These are phyloP conservation scores for Philotrypesis tridentata DNA, from an alignment of 1,140 invertebrate species.

Conservation along the genomic window DNA sequence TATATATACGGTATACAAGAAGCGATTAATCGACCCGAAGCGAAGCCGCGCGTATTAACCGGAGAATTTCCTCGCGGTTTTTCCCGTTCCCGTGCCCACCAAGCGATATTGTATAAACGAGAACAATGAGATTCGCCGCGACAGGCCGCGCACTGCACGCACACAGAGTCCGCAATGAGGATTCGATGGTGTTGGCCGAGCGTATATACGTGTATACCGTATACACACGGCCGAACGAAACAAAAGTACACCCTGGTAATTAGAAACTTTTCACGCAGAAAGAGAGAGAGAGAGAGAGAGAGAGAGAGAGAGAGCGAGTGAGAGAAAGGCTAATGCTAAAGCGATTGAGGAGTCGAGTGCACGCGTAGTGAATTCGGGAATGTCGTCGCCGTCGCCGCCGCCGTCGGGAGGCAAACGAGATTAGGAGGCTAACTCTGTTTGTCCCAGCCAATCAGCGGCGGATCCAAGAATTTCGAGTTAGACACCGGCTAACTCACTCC, in stretches of 20 bases:
- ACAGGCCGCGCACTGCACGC: too few species aligned
- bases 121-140: too few species aligned
- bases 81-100: too few species aligned
- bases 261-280: constrained; percentile 60
- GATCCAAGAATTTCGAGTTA: constrained; percentile 57
- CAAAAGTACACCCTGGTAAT: constrained; percentile 52
- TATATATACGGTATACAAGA: too few species aligned
- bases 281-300: too few species aligned
- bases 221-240: background rate
- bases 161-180: background rate
- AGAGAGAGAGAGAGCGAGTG: too few species aligned
- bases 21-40: too few species aligned
- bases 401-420: constrained; percentile 54
- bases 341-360: constrained; percentile 55
- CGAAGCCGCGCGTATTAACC: too few species aligned
- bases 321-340: constrained; percentile 57
- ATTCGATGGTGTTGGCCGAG: too few species aligned
- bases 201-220: background rate
- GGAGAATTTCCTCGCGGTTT: too few species aligned
- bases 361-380: constrained; percentile 56
- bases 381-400: constrained; percentile 24
- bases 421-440: constrained; percentile 64
- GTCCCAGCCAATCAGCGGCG: constrained; percentile 55
- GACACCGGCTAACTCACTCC: background rate
- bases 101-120: too few species aligned